Evolutionary conservation across 2,113 vertebrate species (phyloP).

Genomic region (Chelonoidis abingdonii): DNA sequence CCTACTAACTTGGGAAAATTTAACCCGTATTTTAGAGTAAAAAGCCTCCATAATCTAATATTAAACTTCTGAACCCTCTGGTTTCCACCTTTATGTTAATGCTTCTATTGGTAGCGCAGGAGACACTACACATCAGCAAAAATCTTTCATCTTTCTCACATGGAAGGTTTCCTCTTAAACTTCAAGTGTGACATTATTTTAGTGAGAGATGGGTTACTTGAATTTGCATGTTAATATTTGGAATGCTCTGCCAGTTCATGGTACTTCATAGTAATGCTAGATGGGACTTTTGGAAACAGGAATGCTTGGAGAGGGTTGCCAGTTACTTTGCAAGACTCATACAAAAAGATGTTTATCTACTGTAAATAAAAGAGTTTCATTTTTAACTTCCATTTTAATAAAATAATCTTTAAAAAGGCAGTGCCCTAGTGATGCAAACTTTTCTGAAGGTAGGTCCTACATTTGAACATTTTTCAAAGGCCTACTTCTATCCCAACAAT

Average conservation of each 20-base stretch:
- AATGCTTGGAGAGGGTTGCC: neutral
- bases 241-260: fast-evolving
- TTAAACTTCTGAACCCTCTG: neutral
- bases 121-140: neutral
- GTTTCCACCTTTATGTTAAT: neutral
- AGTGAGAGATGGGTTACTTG: neutral
- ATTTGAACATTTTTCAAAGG: neutral
- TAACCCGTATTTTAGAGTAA: neutral
- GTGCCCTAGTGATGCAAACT: neutral
- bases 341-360: neutral
- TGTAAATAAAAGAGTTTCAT: neutral
- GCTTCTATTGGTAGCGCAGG: fast-evolving
- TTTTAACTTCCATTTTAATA: neutral
- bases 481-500: neutral
- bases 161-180: neutral
- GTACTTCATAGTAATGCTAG: neutral
- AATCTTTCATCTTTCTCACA: fast-evolving
- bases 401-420: neutral
- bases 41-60: neutral
- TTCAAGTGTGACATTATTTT: fast-evolving
- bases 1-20: neutral
- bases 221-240: neutral
- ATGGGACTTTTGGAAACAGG: neutral
- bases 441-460: neutral
- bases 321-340: neutral